phyloP scores from a whole-genome alignment of 2,113 vertebrate species.

The Taurulus bubalis region DNA sequence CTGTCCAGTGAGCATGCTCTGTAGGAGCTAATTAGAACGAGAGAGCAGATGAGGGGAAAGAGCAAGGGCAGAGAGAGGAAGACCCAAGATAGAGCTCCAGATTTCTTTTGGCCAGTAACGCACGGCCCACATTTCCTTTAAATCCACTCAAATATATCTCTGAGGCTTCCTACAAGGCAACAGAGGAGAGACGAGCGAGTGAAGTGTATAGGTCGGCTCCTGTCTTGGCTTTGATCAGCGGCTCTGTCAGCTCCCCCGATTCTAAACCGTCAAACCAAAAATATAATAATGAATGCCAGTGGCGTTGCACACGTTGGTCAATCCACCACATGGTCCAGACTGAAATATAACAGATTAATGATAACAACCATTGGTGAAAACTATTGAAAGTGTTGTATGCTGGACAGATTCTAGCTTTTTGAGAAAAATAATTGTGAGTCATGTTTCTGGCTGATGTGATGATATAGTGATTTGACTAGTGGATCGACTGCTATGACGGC shows the following conservation, averaged over 20 bases:
- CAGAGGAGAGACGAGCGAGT: conserved; percentile 14
- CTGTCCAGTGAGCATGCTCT: conserved; percentile 76
- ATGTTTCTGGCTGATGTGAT: not conserved
- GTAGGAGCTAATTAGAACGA: conserved; percentile 82
- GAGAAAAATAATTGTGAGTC: not conserved
- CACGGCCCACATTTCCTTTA: conserved; percentile 71
- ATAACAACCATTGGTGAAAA: not conserved
- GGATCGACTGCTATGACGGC: not conserved
- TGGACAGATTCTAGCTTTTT: not conserved
- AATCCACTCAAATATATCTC: conserved; percentile 46
- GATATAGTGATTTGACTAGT: not conserved
- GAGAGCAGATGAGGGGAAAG: conserved; percentile 75
- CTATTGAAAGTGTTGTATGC: not conserved
- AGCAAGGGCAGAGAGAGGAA: conserved; percentile 67
- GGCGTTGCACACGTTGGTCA: not conserved
- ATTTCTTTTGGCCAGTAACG: conserved; percentile 60
- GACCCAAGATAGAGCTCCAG: conserved; percentile 64
- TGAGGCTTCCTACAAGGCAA: conserved; percentile 25
- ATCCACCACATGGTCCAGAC: not conserved
- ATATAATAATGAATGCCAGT: not conserved
- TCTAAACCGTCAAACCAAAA: not conserved
- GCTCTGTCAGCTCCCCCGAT: not conserved
- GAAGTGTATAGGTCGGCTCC: not conserved
- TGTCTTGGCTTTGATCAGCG: conserved; percentile 9
- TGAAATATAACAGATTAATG: not conserved